Base-by-base conservation (phyloP, 2,113 vertebrate species). In the Agapornis roseicollis region DNA sequence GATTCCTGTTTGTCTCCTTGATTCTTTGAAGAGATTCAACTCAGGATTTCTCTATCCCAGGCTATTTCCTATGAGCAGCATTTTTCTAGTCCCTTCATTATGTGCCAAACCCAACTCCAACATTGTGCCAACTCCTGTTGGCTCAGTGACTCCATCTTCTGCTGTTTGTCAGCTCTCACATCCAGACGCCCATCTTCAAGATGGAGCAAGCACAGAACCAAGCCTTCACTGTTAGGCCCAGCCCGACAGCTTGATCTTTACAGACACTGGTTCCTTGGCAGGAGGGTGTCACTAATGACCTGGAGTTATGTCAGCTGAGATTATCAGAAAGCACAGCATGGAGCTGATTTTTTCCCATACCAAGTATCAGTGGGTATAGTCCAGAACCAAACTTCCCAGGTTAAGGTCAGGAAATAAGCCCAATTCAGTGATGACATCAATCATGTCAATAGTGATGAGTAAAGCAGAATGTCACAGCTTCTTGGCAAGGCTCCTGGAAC, bases 401-500 rank as follows among this genome's bases (percentile, higher is more conserved):
- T 7, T 24, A 28, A 80, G 55, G 55, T 35, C 15, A 70, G 68
- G 55, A 90, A 80, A 83, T 71, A 50, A 85, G 49, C 55, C 23
- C 25, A 69, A 23, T 60, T 90, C 53, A 66, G n/a, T 28, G 46
- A 65, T 89, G 78, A 25, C 46, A 91, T 65, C 74, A 35, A 82
- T 77, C 41, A 31, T 3, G 4, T 91, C 79, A 80, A 8, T 19
- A 70, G 46, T 11, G 68, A 80, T 65, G 74, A 85, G 50, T 50
- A 80, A 88, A 88, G 72, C n/a, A 90, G 77, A 96, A 93, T 31
- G 50, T 88, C 74, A 39, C 4, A 7, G 27, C 17, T 68, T 63
- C 52, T 90, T 95, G 88, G 42, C 81, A 78, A 85, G 64, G 71
- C 46, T 94, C 29, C 74, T 85, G 71, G 68, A 71, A 55, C 68